These are phyloP conservation scores for Aleiodes testaceus DNA, from an alignment of 2,888 invertebrate species.

Conservation along the genomic window DNA sequence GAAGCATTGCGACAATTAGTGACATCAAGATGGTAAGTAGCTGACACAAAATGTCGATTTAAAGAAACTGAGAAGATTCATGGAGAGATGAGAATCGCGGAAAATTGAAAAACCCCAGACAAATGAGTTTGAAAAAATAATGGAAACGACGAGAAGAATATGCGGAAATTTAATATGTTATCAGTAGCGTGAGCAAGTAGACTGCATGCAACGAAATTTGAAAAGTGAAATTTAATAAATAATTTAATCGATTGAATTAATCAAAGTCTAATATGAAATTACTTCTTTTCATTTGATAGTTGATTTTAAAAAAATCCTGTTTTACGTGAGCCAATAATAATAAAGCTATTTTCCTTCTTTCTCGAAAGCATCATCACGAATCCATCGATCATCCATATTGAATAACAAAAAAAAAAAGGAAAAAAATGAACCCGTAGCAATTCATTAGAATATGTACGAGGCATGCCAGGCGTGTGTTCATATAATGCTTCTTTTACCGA, in stretches of 20 bases:
- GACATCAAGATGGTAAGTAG: conserved; percentile 99
- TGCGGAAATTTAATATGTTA: conserved; percentile 44
- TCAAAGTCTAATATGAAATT: too few species aligned
- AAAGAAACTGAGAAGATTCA: neutral
- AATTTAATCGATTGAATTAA: neutral
- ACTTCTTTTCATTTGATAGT: neutral
- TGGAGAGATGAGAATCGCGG: neutral
- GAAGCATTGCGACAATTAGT: conserved; percentile 98
- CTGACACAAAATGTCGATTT: conserved; percentile 39
- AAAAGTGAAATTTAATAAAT: too few species aligned
- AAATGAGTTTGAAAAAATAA: conserved; percentile 18
- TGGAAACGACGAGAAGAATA: conserved; percentile 25
- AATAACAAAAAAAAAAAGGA: too few species aligned
- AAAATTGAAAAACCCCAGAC: conserved; percentile 21
- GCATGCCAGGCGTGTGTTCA: conserved; percentile 39
- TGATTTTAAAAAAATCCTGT: too few species aligned
- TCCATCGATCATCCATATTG: conserved; percentile 36
- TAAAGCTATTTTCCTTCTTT: conserved; percentile 1
- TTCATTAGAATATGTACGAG: conserved; percentile 34
- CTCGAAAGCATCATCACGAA: conserved; percentile 36
- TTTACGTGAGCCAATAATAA: too few species aligned
- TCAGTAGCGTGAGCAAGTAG: conserved; percentile 56
- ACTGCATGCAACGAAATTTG: conserved; percentile 50
- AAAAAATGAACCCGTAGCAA: neutral
- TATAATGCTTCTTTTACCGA: conserved; percentile 33